Evolutionary conservation across 2,888 invertebrate genomes (phyloP).

Genomic region (Tenthredo notha): DNA sequence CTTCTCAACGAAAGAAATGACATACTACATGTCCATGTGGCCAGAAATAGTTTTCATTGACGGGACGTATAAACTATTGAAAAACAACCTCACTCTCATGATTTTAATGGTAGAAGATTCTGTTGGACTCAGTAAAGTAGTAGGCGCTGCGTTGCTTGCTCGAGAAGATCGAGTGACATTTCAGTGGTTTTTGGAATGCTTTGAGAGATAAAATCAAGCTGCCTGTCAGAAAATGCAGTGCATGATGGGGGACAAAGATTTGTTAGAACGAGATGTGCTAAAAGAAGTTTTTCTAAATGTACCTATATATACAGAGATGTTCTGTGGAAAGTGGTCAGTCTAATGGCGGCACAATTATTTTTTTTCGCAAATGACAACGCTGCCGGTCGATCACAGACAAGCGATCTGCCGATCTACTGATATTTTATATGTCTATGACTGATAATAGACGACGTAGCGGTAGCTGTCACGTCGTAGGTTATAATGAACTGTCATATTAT

Average conservation of each 20-base stretch:
- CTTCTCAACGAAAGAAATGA: slow-evolving; percentile 39
- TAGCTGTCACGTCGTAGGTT: too few species aligned
- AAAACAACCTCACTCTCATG: neutral
- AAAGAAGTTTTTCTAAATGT: slow-evolving; percentile 46
- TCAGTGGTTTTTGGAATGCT: slow-evolving; percentile 37
- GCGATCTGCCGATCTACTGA: too few species aligned
- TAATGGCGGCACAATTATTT: too few species aligned
- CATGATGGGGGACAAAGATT: slow-evolving; percentile 54
- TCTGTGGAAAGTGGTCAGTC: too few species aligned
- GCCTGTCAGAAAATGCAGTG: slow-evolving; percentile 11
- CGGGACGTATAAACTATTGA: neutral
- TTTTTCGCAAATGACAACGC: too few species aligned
- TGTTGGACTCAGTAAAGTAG: slow-evolving; percentile 37
- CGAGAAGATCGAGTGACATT: slow-evolving; percentile 17
- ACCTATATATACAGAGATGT: too few species aligned
- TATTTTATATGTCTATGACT: too few species aligned
- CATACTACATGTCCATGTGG: slow-evolving; percentile 11
- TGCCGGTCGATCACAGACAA: too few species aligned
- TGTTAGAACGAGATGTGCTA: slow-evolving; percentile 47
- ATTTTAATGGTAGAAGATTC: slow-evolving; percentile 21
- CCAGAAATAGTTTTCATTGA: slow-evolving; percentile 51
- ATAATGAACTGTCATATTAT: too few species aligned
- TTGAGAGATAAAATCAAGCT: slow-evolving; percentile 8
- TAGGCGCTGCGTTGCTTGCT: slow-evolving; percentile 34
- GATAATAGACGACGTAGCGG: too few species aligned